A percentile compares a stretch with the other conserved stretches of the same genome.
These are phyloP conservation scores for Cantharis rustica DNA, from an alignment of 2,888 invertebrate genomes.

Conservation along the genomic window DNA sequence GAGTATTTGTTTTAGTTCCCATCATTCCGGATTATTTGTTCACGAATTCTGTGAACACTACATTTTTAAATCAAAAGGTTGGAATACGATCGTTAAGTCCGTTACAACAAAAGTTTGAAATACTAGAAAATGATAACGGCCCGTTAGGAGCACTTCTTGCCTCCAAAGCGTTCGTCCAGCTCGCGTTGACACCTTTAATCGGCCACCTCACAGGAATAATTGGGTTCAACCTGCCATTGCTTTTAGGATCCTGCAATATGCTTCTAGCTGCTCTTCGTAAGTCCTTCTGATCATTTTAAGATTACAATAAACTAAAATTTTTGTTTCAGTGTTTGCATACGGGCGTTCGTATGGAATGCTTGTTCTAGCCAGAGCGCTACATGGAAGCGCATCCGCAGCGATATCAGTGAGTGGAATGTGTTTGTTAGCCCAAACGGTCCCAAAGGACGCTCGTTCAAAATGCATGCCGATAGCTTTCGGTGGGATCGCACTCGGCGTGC, in stretches of 20 bases:
- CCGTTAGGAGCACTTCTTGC: constrained; percentile 71
- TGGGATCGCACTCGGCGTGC: constrained; percentile 78
- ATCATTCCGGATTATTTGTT: constrained; percentile 79
- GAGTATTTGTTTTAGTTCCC: constrained; percentile 66
- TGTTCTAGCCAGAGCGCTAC: constrained; percentile 75
- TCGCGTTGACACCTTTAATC: constrained; percentile 75
- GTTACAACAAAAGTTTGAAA: constrained; percentile 53
- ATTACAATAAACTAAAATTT: background rate
- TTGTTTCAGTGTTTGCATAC: constrained; percentile 72
- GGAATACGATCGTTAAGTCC: constrained; percentile 51
- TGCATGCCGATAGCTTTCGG: constrained; percentile 84
- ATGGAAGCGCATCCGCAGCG: constrained; percentile 81
- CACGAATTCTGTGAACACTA: constrained; percentile 56
- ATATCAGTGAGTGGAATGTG: constrained; percentile 83
- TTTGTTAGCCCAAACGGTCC: constrained; percentile 68
- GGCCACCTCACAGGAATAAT: constrained; percentile 69
- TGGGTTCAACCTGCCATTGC: constrained; percentile 71
- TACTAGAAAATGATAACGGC: constrained; percentile 65
- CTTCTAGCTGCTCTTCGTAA: constrained; percentile 71
- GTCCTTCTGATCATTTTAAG: constrained; percentile 41
- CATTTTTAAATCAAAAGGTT: constrained; percentile 16
- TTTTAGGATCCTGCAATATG: constrained; percentile 71
- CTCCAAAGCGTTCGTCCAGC: constrained; percentile 80
- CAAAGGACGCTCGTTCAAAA: constrained; percentile 63
- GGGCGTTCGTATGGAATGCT: constrained; percentile 72